Conservation (phyloP, 2,888 invertebrate species). For the Phengaris alcon region DNA sequence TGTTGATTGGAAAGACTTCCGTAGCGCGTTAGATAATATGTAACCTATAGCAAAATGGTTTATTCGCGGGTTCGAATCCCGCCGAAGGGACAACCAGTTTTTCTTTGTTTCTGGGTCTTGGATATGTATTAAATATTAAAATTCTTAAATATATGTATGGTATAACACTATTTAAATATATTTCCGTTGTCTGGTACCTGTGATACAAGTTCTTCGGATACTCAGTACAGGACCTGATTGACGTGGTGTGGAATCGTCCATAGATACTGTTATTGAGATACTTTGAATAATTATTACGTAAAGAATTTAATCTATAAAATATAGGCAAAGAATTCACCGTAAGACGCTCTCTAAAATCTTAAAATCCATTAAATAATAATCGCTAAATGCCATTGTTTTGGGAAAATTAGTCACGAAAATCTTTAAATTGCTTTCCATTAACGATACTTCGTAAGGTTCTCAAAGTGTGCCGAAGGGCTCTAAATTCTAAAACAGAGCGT, state of each 20-base stretch:
- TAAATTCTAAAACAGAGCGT: constrained; percentile 3
- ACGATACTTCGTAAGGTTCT: not conserved
- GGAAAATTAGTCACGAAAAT: not conserved
- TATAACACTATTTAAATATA: too few relatives aligned
- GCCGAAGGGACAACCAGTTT: too few relatives aligned
- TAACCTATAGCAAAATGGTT: too few relatives aligned
- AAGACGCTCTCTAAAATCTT: not conserved
- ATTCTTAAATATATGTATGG: too few relatives aligned
- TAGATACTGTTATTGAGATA: not conserved
- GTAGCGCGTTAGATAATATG: too few relatives aligned
- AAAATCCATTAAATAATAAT: not conserved
- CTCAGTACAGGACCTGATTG: too few relatives aligned
- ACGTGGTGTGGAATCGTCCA: not conserved
- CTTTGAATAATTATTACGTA: not conserved
- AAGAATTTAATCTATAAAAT: not conserved
- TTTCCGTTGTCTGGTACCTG: too few relatives aligned
- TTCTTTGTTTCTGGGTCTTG: too few relatives aligned
- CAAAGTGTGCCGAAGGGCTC: not conserved
- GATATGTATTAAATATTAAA: too few relatives aligned
- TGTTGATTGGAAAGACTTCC: not conserved
- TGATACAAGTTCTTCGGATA: too few relatives aligned
- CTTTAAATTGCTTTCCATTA: constrained; percentile 1
- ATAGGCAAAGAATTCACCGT: not conserved
- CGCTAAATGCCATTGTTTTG: not conserved
- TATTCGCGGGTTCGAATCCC: too few relatives aligned